A percentile compares a stretch with the other conserved stretches of the same genome.
Evolutionary conservation across 2,797 vertebrate species (phyloP).

Genomic region (Phrynocephalus guinanensis): DNA sequence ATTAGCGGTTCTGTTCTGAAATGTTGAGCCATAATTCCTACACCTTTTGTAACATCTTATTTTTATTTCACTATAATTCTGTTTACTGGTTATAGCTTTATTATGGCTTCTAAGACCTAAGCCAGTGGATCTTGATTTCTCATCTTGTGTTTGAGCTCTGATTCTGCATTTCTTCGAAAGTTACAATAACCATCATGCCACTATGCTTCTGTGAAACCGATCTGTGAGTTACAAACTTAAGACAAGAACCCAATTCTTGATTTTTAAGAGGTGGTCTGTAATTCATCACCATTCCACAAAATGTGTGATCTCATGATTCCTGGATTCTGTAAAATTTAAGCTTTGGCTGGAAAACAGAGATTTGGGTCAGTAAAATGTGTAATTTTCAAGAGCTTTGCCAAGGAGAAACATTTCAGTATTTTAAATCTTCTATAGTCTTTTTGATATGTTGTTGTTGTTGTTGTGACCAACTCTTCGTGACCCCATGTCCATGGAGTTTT

Average conservation of each 20-base stretch:
- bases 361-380: slow-evolving; percentile 62
- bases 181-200: neutral
- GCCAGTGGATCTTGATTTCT: slow-evolving; percentile 29
- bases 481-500: no score
- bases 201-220: neutral
- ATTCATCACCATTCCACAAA: slow-evolving; percentile 60
- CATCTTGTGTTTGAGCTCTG: neutral
- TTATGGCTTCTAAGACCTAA: slow-evolving; percentile 12
- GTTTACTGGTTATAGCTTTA: neutral
- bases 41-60: no score
- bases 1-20: neutral
- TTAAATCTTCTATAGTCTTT: slow-evolving; percentile 56
- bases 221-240: neutral
- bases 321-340: slow-evolving; percentile 59
- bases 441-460: slow-evolving; percentile 29
- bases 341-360: slow-evolving; percentile 56
- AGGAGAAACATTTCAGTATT: slow-evolving; percentile 53
- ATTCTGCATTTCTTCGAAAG: neutral
- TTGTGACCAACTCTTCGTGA: no score
- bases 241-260: slow-evolving; percentile 18
- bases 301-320: slow-evolving; percentile 65
- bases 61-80: neutral
- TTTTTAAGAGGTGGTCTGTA: slow-evolving; percentile 53
- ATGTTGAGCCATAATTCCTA: neutral
- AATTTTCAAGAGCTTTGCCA: slow-evolving; percentile 64